phyloP scores from a whole-genome alignment of 2,888 invertebrate species.

The Choreutis nemorana region DNA sequence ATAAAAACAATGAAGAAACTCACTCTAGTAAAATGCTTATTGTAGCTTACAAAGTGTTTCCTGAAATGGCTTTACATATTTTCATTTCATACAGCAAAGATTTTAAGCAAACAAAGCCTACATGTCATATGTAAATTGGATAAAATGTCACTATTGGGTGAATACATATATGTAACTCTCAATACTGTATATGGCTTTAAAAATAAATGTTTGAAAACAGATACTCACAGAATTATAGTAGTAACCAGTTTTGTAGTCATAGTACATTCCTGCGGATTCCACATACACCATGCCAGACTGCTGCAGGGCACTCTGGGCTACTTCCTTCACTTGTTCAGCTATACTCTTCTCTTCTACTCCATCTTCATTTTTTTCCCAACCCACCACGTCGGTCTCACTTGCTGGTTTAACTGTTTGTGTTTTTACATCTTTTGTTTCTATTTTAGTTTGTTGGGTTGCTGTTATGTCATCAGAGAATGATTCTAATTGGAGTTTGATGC shows the following conservation, averaged over 20 bases:
- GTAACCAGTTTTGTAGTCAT: constrained; percentile 87
- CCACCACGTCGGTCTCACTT: constrained; percentile 13
- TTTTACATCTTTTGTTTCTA: neutral
- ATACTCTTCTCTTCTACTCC: constrained; percentile 54
- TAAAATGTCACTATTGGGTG: too few species aligned
- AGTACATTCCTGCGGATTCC: constrained; percentile 86
- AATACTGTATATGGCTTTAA: too few species aligned
- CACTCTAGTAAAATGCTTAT: too few species aligned
- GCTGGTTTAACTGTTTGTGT: constrained; percentile 20
- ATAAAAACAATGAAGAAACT: too few species aligned
- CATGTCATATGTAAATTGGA: too few species aligned
- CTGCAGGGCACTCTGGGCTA: constrained; percentile 76
- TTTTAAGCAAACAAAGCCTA: too few species aligned
- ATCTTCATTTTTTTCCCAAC: constrained; percentile 26
- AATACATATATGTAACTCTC: too few species aligned
- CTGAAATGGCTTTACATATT: too few species aligned
- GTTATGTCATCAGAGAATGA: neutral
- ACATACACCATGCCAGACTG: constrained; percentile 86
- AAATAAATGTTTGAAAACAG: too few species aligned
- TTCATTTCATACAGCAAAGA: too few species aligned
- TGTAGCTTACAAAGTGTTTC: too few species aligned
- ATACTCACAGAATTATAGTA: constrained; percentile 86
- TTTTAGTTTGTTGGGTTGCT: constrained; percentile 1
- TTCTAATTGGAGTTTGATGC: neutral
- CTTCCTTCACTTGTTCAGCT: constrained; percentile 79